A percentile compares a stretch with the other conserved stretches of the same genome.
These are phyloP conservation scores for Antidorcas marsupialis DNA, from an alignment of 2,113 vertebrate genomes.

Conservation along the genomic window DNA sequence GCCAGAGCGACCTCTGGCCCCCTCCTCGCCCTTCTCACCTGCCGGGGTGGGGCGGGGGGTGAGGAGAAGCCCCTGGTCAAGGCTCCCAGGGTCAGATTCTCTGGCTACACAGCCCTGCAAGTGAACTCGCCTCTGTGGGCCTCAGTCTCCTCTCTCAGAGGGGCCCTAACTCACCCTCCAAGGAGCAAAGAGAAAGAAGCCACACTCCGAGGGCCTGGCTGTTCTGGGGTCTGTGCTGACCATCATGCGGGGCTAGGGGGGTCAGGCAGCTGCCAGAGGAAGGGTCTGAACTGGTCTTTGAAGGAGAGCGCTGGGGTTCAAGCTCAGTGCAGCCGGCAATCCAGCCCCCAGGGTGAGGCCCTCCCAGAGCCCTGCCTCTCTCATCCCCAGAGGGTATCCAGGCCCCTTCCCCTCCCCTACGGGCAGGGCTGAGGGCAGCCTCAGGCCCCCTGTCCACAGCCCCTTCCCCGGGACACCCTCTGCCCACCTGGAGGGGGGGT, in stretches of 20 bases:
- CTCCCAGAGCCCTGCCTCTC: not conserved
- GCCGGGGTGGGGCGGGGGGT: not conserved
- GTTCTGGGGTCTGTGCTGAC: not conserved
- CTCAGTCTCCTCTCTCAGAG: not conserved
- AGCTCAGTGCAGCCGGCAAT: not conserved
- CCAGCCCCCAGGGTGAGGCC: no score
- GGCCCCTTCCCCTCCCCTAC: not conserved
- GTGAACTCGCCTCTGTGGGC: not conserved
- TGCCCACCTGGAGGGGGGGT: not conserved
- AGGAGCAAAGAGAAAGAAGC: not conserved
- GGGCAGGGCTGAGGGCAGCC: not conserved
- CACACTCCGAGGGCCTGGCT: not conserved
- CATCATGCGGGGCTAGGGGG: fast-evolving
- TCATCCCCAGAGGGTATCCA: not conserved
- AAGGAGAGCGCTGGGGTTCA: not conserved
- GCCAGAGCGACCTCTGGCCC: slow-evolving; percentile 81
- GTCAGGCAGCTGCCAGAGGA: not conserved
- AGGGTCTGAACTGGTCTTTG: not conserved
- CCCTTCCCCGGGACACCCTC: not conserved
- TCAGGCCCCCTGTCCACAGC: not conserved
- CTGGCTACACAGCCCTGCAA: not conserved
- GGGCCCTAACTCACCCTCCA: not conserved
- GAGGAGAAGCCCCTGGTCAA: not conserved
- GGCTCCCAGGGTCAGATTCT: not conserved
- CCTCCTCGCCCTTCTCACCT: slow-evolving; percentile 89